Percentiles rank a stretch among this genome's conserved stretches.
Conservation (phyloP, 2,888 invertebrate genomes). For the Clistopyga incitator region DNA sequence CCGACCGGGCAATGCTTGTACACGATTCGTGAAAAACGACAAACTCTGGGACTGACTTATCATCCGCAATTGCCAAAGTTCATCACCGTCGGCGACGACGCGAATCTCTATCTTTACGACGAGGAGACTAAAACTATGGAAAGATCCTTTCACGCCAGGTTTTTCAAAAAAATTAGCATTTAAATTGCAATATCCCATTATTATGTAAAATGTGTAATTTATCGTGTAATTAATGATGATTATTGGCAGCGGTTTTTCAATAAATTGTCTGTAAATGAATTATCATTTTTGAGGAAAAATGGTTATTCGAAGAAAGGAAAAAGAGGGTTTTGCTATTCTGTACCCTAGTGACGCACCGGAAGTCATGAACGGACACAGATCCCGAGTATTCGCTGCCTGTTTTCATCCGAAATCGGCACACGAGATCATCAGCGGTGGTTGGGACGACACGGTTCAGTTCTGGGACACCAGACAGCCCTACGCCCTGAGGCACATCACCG, state of each 20-base stretch:
- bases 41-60: constrained; percentile 88
- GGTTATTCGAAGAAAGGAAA: too few species aligned
- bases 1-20: constrained; percentile 88
- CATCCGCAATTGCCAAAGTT: constrained; percentile 87
- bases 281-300: too few species aligned
- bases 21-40: constrained; percentile 88
- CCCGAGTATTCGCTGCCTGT: constrained; percentile 88
- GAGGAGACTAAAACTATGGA: constrained; percentile 89
- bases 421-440: constrained; percentile 89
- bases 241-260: too few species aligned
- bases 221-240: too few species aligned
- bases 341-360: constrained; percentile 84
- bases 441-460: constrained; percentile 88
- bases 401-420: constrained; percentile 88
- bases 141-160: constrained; percentile 87
- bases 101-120: constrained; percentile 88
- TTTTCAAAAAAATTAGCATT: constrained; percentile 38
- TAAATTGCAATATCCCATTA: neutral
- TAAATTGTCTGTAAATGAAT: too few species aligned
- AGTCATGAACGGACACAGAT: constrained; percentile 87
- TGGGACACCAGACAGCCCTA: constrained; percentile 89
- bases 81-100: constrained; percentile 88
- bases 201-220: too few species aligned
- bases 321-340: neutral
- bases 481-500: constrained; percentile 86